Base-by-base conservation (phyloP, 2,888 invertebrate species). In the Muscina levida region DNA sequence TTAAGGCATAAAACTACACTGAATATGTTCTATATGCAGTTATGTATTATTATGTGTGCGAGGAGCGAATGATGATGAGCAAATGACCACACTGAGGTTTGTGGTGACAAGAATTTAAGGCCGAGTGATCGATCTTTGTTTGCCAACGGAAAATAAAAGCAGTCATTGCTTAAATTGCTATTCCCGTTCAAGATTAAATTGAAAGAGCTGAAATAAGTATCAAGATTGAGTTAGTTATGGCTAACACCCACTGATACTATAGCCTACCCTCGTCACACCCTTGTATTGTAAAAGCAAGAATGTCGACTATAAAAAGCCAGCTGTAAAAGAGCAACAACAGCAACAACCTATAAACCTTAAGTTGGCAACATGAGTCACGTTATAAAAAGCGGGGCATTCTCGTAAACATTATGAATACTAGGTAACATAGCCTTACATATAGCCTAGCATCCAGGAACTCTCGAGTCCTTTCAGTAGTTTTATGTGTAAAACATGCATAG, bases 381-480 rank as follows among this genome's bases (percentile, higher is more conserved):
- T 76, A 31, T 57, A 42, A 39, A 79, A 72, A 74, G 67, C 39
- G 42, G 72, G 46, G 31, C 72, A 76, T 65, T 65, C 37, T 59
- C 59, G 72, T 57, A 72, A 79, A 79, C 65, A 76, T 79, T 79
- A 76, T 51, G 72, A 76, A 76, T 79, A 76, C 62, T 19, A 59
- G 24, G 24, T 62, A 70, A 62, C 51, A n/a, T 1, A 31, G n/a
- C n/a, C n/a, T n/a, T n/a, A n/a, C n/a, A n/a, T n/a, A 17, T n/a
- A 11, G 1, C 17, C 44, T 10, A 26, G 26, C 24, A n/a, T 11
- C 13, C 13, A 31, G 15, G 15, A 15, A 46, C 56, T 8, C 31
- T 15, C 57, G 15, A 59, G 39, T 15, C 46, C 13, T n/a, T 13
- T 44, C 44, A 44, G 4, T 15, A 46, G 15, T 17, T 46, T 5